Evolutionary conservation across 2,113 vertebrate species (phyloP), one percentile per base, ranked within the genome.

Genomic region (Solea solea): DNA sequence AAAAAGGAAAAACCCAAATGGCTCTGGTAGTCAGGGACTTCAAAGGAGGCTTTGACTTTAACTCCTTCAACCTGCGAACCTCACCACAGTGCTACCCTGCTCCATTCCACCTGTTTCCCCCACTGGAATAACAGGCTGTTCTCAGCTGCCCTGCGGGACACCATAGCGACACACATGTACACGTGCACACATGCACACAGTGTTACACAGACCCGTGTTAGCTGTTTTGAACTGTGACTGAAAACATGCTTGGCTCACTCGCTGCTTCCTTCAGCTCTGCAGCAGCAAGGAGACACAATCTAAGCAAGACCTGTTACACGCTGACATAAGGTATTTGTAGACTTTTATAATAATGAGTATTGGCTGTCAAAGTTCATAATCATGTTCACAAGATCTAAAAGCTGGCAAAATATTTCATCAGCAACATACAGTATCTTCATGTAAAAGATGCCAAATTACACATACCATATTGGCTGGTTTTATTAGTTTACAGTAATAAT

Each of bases 91-190:
- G 63, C 73, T 58, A 64, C 45, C 62, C 67, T 62, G 63, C 69
- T 83, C 80, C 68, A 69, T 81, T 88, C 86, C 91, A 93, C 91
- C 91, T 93, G 92, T 92, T 91, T 79, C 74, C 71, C 41, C 71
- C 83, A 52, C 60, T 53, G 76, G 71, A 89, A 87, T 41, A 76
- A 84, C 81, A 61, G 60, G 69, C 57, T 81, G 61, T 13, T 55
- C 72, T 83, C 74, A 69, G 75, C 82, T 84, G 74, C 73, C 69
- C 74, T 64, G 52, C 9, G 16, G 77, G 76, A 76, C 74, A 68
- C 82, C 67, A 28, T 41, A 69, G 72, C 12, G 9, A 48, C 74
- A 53, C 74, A 42, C 25, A 50, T 59, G 34, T 25, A 41, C 53
- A 69, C 9, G 13, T 4, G 16, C 40, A 11, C 39, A 61, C 13